Evolutionary conservation across 1,140 invertebrate genomes (phyloP), one percentile per base, ranked within the genome.

Genomic region (Harlomillsia oculata): DNA sequence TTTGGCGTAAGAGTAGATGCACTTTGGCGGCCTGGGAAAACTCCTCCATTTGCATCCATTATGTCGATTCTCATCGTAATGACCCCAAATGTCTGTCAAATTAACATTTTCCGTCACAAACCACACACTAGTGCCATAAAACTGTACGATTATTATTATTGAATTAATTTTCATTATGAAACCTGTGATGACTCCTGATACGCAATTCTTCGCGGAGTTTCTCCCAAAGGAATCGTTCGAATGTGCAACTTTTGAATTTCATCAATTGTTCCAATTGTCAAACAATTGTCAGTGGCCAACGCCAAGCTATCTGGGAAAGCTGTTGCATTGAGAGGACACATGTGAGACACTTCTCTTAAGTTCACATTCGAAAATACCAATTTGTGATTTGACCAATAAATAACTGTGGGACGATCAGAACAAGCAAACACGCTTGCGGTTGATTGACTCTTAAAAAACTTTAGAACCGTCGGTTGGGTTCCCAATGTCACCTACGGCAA

Each of bases 331-430:
- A 98, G 72, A 0, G 92, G 92, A 73, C 95, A 99, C 92, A 99
- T 98, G 69, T 97, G 91, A 68, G 90, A 92, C 0, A 99, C 95
- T 74, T 98, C 90, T 70, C 93, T 92, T 11, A 99, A 76, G 74
- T 99, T 99, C 1, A 99, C 96, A 76, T 98, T 99, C 21, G 94
- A 97, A 74, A 99, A 99, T 0, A 99, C 93, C 3, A 99, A 76
- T 74, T 99, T 99, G 69, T 97, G 90, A 76, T 98, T 99, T 8
- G 91, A 96, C 8, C 92, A 97, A 75, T 98, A 99, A 62, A 99
- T 97, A 2, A 99, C 95, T 0, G 95, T 97, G 0, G 96, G 96
- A 44, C 95, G 79, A 73, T 99, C 95, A 1, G 92, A 97, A 70
- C 96, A 99, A 11, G 94, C 96, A 75, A 99, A 99, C 3, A 99